phyloP scores from a whole-genome alignment of 2,113 vertebrate species.

The Psittacus erithacus region DNA sequence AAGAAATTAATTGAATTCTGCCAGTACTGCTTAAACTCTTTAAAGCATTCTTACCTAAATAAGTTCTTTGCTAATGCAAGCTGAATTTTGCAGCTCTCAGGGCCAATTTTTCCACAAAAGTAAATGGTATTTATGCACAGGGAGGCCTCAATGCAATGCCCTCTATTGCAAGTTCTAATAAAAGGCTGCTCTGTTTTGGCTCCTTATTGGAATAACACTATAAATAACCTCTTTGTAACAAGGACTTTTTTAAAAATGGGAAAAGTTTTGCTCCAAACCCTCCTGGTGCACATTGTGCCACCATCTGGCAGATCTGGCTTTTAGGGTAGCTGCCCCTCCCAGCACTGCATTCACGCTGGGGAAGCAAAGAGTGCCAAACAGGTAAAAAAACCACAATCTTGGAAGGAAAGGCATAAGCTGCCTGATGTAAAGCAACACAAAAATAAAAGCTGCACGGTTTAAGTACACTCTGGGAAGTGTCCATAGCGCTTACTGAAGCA shows the following conservation, averaged over 20 bases:
- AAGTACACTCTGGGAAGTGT: not conserved
- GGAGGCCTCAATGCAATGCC: constrained; percentile 5
- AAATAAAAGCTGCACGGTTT: not conserved
- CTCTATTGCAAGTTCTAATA: constrained; percentile 16
- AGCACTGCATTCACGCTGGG: not conserved
- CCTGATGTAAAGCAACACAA: not conserved
- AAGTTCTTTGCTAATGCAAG: not conserved
- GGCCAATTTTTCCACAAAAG: constrained; percentile 9
- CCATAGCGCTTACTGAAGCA: not conserved
- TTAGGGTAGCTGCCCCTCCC: not conserved
- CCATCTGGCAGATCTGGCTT: constrained; percentile 34
- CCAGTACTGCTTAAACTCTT: constrained; percentile 15
- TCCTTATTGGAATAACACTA: constrained; percentile 29
- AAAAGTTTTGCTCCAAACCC: constrained; percentile 15
- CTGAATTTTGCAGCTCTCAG: not conserved
- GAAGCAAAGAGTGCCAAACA: not conserved
- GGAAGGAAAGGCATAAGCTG: not conserved
- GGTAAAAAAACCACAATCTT: not conserved
- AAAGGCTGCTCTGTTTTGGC: constrained; percentile 56
- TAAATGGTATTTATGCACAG: not conserved
- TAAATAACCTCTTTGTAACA: constrained; percentile 62
- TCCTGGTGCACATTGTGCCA: constrained; percentile 32
- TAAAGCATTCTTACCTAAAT: constrained; percentile 37
- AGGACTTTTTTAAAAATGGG: not conserved
- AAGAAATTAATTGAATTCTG: constrained; percentile 27